Base-by-base conservation (phyloP, 2,888 invertebrate genomes). In the Apomyelois bistriatella region DNA sequence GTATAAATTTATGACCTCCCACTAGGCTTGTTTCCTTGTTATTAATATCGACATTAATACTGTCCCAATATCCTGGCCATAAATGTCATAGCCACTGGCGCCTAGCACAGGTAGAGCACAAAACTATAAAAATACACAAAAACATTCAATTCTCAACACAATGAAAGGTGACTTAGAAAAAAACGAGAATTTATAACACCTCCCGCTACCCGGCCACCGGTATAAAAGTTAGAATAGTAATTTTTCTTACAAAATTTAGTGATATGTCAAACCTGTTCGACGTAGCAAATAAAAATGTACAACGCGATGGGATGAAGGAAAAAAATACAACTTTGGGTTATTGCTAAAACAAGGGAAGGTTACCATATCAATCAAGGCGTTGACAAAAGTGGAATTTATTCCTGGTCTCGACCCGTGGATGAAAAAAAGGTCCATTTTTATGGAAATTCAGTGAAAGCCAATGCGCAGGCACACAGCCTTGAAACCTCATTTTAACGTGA, bases 261-360 rank as follows among this genome's bases (percentile, higher is more conserved):
- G 86, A 89, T 85, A 86, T 86, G 89, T 89, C 89, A 88, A 87
- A 85, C 82, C 75, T 77, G 83, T 83, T 80, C 76, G 85, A 85
- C 82, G 86, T 78, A 74, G 74, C 81, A 87, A 87, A 89, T 87
- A 88, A 88, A 90, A 89, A 87, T 82, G 80, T 85, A 85, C 77
- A 76, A 79, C 68, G 62, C 67, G 69, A 69, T 68, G 70, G 68
- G 61, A 68, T 74, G 79, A 83, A 22, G 22, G 5, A 86, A 88
- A 82, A 62, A 64, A 71, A 40, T 9, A 65, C 69, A 72, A 75
- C 75, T 77, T 76, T 69, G 81, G 85, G 85, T 82, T 86, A 85
- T 85, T 86, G 87, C 87, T 89, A 89, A 90, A 90, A 90, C 90
- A 90, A 89, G 87, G 82, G 76, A 87, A 80, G 85, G 85, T 86